A percentile compares a stretch with the other conserved stretches of the same genome.
Conservation (phyloP, 2,797 vertebrate species). For the Pipistrellus pygmaeus region DNA sequence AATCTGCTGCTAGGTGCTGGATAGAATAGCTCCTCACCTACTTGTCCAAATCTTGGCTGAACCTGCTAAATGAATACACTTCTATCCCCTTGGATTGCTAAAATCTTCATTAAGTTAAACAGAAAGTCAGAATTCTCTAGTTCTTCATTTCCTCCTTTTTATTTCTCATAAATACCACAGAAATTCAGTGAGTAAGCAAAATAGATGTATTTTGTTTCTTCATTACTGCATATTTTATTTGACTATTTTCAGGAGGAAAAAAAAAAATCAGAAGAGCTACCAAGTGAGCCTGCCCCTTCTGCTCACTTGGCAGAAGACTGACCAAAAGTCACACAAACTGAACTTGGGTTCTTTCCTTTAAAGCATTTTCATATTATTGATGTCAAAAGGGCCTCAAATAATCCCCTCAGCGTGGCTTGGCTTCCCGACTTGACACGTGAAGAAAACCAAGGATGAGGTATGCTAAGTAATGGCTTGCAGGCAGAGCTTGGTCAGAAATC, state of each 20-base stretch:
- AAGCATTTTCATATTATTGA: conserved; percentile 55
- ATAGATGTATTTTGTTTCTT: not conserved
- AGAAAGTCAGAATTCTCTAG: not conserved
- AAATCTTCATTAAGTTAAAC: not conserved
- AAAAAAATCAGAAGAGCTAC: conserved; percentile 2
- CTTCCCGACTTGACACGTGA: not conserved
- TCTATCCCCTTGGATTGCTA: not conserved
- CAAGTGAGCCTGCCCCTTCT: no score
- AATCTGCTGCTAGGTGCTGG: not conserved
- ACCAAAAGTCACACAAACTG: conserved; percentile 20
- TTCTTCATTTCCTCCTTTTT: not conserved
- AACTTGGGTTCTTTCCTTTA: conserved; percentile 43
- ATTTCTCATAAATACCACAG: conserved; percentile 14
- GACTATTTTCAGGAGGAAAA: conserved; percentile 14
- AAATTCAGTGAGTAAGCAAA: not conserved
- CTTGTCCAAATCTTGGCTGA: not conserved
- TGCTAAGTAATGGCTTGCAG: not conserved
- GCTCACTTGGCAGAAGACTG: not conserved
- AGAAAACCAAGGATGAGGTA: conserved; percentile 24
- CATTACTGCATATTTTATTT: conserved; percentile 44
- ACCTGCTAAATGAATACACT: not conserved
- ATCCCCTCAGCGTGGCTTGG: not conserved
- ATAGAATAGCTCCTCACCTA: not conserved
- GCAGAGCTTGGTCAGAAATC: not conserved
- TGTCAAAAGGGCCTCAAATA: conserved; percentile 20